phyloP scores from a whole-genome alignment of 1,140 invertebrate species.

The Sitobion miscanthi region DNA sequence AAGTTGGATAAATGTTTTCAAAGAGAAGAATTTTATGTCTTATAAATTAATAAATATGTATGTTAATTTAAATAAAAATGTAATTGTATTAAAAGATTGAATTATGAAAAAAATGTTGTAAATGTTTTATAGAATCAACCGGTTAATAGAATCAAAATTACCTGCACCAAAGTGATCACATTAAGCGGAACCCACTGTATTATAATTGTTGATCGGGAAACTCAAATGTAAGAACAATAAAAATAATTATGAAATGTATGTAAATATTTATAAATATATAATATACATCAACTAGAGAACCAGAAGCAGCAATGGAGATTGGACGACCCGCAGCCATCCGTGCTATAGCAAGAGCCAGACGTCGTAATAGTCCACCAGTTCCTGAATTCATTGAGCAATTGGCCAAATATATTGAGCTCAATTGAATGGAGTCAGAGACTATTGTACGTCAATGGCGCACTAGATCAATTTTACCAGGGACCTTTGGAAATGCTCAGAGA shows the following conservation, averaged over 20 bases:
- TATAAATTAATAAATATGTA: too few species aligned
- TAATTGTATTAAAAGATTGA: too few species aligned
- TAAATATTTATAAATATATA: neutral
- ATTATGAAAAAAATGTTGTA: too few species aligned
- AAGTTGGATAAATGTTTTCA: too few species aligned
- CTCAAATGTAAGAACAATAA: neutral
- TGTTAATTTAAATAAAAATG: too few species aligned
- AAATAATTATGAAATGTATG: neutral
- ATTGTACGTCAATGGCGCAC: neutral
- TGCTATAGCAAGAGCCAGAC: neutral
- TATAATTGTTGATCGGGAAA: neutral
- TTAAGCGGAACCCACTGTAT: too few species aligned
- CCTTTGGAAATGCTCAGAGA: neutral
- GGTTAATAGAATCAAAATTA: too few species aligned
- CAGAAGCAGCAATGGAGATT: neutral
- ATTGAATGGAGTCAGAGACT: neutral
- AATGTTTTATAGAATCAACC: too few species aligned
- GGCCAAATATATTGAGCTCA: neutral
- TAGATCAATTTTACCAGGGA: neutral
- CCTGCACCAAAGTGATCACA: too few species aligned
- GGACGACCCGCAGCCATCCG: neutral
- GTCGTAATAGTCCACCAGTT: neutral
- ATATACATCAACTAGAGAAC: neutral
- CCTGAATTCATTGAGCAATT: neutral
- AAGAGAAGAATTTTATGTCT: too few species aligned